A percentile compares a stretch with the other conserved stretches of the same genome.
Evolutionary conservation across 2,888 invertebrate genomes (phyloP).

Genomic region (Penaeus monodon): DNA sequence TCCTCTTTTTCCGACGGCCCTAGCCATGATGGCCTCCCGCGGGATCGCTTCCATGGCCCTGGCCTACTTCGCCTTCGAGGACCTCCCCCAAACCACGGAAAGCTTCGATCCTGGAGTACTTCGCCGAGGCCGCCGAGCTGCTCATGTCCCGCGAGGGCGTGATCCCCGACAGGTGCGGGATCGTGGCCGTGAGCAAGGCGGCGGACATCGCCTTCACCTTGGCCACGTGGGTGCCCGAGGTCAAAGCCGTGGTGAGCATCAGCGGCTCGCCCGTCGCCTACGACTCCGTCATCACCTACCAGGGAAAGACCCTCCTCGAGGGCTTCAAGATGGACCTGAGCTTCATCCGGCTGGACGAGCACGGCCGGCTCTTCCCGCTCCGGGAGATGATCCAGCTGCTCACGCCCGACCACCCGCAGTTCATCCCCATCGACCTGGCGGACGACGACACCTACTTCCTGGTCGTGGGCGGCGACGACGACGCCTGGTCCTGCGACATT

Average conservation of each 20-base stretch:
- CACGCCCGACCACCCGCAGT: slow-evolving; percentile 6
- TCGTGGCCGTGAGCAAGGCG: slow-evolving; percentile 43
- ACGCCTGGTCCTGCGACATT: slow-evolving; percentile 17
- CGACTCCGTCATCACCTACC: slow-evolving; percentile 6
- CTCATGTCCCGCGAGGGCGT: slow-evolving; percentile 44
- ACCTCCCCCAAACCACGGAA: slow-evolving; percentile 29
- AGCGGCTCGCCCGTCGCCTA: slow-evolving; percentile 17
- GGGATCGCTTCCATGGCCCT: slow-evolving; percentile 50
- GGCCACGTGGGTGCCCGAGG: slow-evolving; percentile 34
- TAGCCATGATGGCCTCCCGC: slow-evolving; percentile 59
- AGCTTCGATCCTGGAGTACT: slow-evolving; percentile 48
- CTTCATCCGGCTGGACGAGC: slow-evolving; percentile 1
- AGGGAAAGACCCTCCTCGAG: slow-evolving; percentile 27
- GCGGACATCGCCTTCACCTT: slow-evolving; percentile 33
- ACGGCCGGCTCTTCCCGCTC: not conserved
- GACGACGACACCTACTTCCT: slow-evolving; percentile 46
- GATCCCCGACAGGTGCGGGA: slow-evolving; percentile 51
- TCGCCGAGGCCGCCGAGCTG: slow-evolving; percentile 55
- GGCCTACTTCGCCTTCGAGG: slow-evolving; percentile 48
- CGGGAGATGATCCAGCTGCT: not conserved
- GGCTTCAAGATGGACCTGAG: not conserved
- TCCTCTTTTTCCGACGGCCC: too few relatives aligned
- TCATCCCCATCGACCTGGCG: slow-evolving; percentile 40
- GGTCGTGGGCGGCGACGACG: slow-evolving; percentile 24
- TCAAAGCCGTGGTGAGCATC: slow-evolving; percentile 55